Base-by-base conservation (phyloP, 2,797 vertebrate genomes). In the Girardinus metallicus region DNA sequence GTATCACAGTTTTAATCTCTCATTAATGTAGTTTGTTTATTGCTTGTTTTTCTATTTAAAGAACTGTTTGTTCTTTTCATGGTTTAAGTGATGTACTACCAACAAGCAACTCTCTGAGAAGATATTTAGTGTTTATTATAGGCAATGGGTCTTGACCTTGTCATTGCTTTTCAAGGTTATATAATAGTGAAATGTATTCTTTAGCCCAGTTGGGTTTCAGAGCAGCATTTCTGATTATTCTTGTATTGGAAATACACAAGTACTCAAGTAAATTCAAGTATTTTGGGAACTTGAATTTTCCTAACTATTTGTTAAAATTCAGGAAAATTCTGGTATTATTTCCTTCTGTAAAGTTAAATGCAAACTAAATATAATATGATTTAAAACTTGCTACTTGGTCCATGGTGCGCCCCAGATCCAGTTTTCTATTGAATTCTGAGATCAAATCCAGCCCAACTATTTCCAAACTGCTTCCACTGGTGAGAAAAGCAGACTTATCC, bases 11-110 rank as follows among this genome's bases (percentile, higher is more conserved):
- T 34, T 80, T 44, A 62, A 23, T 73, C 29, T 75, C 1, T 68
- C 51, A 74, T 73, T 68, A 41, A 39, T 68, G 68, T 53, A n/a
- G 18, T 73, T 76, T 76, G 34, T 68, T 68, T 76, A 39, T 47
- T 73, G 26, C 74, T 76, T 68, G 41, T 23, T 29, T 11, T 80
- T 66, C 36, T 41, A 41, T 41, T 23, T 62, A n/a, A 46, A 66
- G 29, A 21, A 68, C 46, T 13, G n/a, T 43, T 73, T 60, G 8
- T 6, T 3, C 36, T 11, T 43, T 16, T 41, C 18, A 29, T 51
- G 76, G 49, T 26, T 29, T 55, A 75, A 53, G 16, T 44, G 1
- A 18, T 51, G 29, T 23, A n/a, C 1, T n/a, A 16, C 26, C 12
- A 44, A 43, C 5, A 43, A 70, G 12, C 4, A 43, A n/a, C 66